Evolutionary conservation across 2,113 vertebrate genomes (phyloP).

Genomic region (Pygoscelis antarcticus): DNA sequence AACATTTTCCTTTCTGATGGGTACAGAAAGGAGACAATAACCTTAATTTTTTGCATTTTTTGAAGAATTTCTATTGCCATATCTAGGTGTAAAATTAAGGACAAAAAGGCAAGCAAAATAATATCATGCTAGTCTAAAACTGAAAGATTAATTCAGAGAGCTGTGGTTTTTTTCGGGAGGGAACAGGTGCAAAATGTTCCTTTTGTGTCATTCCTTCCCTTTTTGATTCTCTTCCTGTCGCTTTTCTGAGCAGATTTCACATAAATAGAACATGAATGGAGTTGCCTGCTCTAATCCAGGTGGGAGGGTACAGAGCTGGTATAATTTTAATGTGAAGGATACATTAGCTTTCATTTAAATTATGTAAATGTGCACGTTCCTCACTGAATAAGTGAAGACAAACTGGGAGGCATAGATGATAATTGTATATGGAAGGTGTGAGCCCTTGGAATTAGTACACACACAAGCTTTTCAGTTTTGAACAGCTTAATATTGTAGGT

Average conservation of each 20-base stretch:
- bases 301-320: background rate
- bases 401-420: background rate
- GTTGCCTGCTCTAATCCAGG: background rate
- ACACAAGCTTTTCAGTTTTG: background rate
- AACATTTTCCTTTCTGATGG: background rate
- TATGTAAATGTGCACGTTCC: conserved; percentile 1
- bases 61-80: background rate
- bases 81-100: background rate
- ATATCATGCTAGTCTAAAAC: background rate
- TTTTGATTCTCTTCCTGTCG: background rate
- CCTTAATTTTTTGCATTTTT: background rate
- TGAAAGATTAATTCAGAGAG: background rate
- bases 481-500: background rate
- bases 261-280: conserved; percentile 14
- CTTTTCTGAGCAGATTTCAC: background rate
- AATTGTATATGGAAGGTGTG: background rate
- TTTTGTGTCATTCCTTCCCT: background rate
- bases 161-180: background rate
- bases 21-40: background rate
- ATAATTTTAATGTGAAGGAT: background rate
- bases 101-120: background rate
- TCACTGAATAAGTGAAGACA: background rate
- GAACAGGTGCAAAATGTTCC: background rate
- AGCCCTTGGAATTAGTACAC: background rate
- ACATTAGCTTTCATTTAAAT: conserved; percentile 10